A percentile compares a stretch with the other conserved stretches of the same genome.
These are phyloP conservation scores for Polymixis flavicincta DNA, from an alignment of 2,888 invertebrate genomes.

Conservation along the genomic window DNA sequence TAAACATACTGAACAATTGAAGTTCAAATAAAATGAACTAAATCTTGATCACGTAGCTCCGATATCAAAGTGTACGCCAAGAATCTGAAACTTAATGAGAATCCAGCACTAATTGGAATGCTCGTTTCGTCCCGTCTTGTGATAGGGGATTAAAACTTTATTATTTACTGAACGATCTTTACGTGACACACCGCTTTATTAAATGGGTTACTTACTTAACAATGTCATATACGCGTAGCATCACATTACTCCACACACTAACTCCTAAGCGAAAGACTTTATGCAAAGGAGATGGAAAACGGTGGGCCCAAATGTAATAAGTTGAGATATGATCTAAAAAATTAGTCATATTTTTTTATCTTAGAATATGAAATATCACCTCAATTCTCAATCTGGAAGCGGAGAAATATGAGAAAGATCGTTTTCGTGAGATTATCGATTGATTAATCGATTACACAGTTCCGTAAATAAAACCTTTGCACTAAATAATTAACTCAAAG, in stretches of 20 bases:
- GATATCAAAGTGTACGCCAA: conserved; percentile 85
- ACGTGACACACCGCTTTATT: conserved; percentile 63
- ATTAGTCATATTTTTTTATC: too few relatives aligned
- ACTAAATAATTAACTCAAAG: too few relatives aligned
- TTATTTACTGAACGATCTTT: conserved; percentile 74
- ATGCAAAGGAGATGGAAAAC: too few relatives aligned
- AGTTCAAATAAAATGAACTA: conserved; percentile 77
- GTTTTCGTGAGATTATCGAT: too few relatives aligned
- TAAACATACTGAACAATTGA: conserved; percentile 61
- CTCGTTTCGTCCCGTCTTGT: conserved; percentile 80
- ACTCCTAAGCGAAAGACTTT: not conserved
- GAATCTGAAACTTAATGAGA: conserved; percentile 87
- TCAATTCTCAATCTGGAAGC: too few relatives aligned
- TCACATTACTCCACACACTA: conserved; percentile 6
- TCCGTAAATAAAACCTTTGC: too few relatives aligned
- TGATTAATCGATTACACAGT: too few relatives aligned
- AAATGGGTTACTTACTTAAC: conserved; percentile 49
- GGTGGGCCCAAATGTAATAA: too few relatives aligned
- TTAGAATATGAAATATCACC: too few relatives aligned
- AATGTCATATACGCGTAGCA: conserved; percentile 8
- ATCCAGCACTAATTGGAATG: conserved; percentile 88
- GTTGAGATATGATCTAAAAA: too few relatives aligned
- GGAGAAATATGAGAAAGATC: too few relatives aligned
- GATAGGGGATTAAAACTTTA: conserved; percentile 80
- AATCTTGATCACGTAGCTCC: conserved; percentile 86